Base-by-base conservation (phyloP, 2,113 vertebrate species). In the Scatophagus argus region DNA sequence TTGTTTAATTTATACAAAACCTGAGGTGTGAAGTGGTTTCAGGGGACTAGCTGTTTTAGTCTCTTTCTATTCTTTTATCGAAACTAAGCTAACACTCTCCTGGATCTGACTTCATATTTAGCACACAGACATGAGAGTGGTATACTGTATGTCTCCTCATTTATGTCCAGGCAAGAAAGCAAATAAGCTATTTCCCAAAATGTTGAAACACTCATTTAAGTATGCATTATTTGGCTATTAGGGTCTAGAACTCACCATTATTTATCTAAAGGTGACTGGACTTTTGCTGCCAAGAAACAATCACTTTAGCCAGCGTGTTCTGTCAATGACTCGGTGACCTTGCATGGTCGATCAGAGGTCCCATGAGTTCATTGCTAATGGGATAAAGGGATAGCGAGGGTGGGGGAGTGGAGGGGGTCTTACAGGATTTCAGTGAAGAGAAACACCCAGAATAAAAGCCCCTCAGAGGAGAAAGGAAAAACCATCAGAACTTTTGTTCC, bases 301-400 rank as follows among this genome's bases (percentile, higher is more conserved):
- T 56, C 13, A 38, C 32, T 41, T 56, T 27, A 52, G 52, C 59
- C 12, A 2, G 27, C 16, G 60, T 58, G 63, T 87, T 81, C 70
- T 38, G 63, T 72, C 76, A 38, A 21, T 79, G 76, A 69, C 82
- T 83, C 46, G 12, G 55, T 80, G 83, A 87, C 87, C 81, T 87
- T 82, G 72, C 76, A 46, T 77, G 71, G 62, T 60, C 85, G 67
- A 85, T 79, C 38, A 38, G 65, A 64, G 54, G 71, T 85, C 77
- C 73, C 47, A 6, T 11, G 74, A 83, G 77, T 56, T 78, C 43
- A 59, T 29, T 0, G 63, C 79, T 89, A 87, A 89, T 81, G 62
- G 77, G 74, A 87, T 87, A 23, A 86, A 55, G 63, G 56, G 73
- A 66, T 70, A 54, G 60, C 21, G 17, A 47, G 11, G 64, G 49